These are phyloP conservation scores for Ennomos erosarius DNA, from an alignment of 2,888 invertebrate species.

Conservation along the genomic window DNA sequence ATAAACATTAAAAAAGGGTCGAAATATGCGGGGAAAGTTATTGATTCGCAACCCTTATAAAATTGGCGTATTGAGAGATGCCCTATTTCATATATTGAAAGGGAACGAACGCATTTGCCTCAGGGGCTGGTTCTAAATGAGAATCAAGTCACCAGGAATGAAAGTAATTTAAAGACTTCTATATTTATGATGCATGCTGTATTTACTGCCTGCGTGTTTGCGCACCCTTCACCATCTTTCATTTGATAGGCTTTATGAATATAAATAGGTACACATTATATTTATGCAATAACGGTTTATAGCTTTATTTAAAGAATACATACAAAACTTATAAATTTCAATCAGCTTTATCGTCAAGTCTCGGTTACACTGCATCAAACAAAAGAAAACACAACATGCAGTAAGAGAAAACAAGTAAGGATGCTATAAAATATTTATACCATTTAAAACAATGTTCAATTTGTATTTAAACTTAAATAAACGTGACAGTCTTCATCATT, in stretches of 20 bases:
- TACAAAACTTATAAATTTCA: no score
- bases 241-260: no score
- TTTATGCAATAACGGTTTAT: no score
- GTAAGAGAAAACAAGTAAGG: neutral
- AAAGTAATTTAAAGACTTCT: constrained; percentile 51
- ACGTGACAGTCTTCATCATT: constrained; percentile 15
- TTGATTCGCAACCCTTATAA: constrained; percentile 81
- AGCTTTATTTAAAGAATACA: no score
- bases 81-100: constrained; percentile 73
- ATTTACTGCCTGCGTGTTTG: constrained; percentile 2
- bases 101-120: constrained; percentile 60
- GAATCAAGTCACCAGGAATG: constrained; percentile 59
- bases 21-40: constrained; percentile 61
- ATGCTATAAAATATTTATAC: constrained; percentile 5
- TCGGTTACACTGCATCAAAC: no score
- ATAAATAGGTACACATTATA: no score
- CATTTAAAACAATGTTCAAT: constrained; percentile 21
- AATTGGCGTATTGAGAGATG: constrained; percentile 71
- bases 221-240: no score
- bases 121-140: constrained; percentile 62
- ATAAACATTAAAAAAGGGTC: constrained; percentile 62
- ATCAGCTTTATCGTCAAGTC: no score
- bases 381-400: neutral
- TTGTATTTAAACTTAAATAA: constrained; percentile 12
- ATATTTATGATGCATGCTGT: constrained; percentile 13